Evolutionary conservation across 2,797 vertebrate genomes (phyloP).

Genomic region (Knipowitschia caucasica): DNA sequence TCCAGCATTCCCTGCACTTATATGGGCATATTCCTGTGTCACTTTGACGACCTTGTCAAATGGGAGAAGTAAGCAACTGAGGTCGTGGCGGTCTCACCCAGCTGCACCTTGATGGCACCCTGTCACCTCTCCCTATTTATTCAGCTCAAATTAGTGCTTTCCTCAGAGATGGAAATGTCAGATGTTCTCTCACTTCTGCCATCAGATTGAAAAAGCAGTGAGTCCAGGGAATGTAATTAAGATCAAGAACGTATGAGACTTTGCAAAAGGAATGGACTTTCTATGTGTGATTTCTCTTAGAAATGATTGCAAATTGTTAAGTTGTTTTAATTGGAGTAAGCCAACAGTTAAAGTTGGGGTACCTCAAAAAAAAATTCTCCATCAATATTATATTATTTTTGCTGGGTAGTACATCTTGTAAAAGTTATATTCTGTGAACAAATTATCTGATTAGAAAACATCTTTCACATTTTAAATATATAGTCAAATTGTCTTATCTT

Average conservation of each 20-base stretch:
- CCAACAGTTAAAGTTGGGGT: no score
- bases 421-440: no score
- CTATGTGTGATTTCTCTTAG: no score
- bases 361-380: no score
- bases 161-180: conserved; percentile 37
- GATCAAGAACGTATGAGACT: conserved; percentile 20
- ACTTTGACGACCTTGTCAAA: conserved; percentile 53
- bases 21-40: conserved; percentile 49
- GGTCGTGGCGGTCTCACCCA: conserved; percentile 39
- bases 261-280: no score
- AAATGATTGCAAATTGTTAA: no score
- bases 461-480: no score
- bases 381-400: no score
- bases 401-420: no score
- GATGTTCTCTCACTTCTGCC: conserved; percentile 35
- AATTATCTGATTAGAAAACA: no score
- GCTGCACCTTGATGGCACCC: conserved; percentile 33
- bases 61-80: conserved; percentile 51
- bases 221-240: conserved; percentile 27
- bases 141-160: conserved; percentile 46
- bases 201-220: conserved; percentile 6
- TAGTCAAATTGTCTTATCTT: no score
- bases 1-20: conserved; percentile 45
- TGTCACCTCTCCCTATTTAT: conserved; percentile 50
- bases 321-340: no score